Conservation (phyloP, 2,113 vertebrate genomes). For the Labeo catla region DNA sequence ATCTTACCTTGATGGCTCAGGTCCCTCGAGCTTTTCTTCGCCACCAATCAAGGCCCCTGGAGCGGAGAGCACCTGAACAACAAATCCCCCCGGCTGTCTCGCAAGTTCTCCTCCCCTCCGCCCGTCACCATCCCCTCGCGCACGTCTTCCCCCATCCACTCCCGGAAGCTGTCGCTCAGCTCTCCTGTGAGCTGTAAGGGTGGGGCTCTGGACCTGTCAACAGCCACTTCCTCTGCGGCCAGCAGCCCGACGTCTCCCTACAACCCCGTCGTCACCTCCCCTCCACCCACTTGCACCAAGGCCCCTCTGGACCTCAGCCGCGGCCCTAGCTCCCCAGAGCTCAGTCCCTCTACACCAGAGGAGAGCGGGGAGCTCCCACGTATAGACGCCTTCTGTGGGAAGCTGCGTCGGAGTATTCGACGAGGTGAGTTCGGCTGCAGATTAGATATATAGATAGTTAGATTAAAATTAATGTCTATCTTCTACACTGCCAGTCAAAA, state of each 20-base stretch:
- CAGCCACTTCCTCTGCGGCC: slow-evolving; percentile 72
- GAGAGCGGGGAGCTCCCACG: slow-evolving; percentile 83
- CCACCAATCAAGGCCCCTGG: slow-evolving; percentile 86
- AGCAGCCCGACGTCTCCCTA: slow-evolving; percentile 84
- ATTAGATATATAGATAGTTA: too few relatives aligned
- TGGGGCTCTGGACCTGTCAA: slow-evolving; percentile 83
- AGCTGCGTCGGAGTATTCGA: slow-evolving; percentile 88
- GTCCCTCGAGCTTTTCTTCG: slow-evolving; percentile 92
- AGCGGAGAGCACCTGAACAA: slow-evolving; percentile 82
- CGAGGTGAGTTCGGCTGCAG: slow-evolving; percentile 74
- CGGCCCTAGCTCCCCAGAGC: slow-evolving; percentile 84
- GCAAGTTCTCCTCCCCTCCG: slow-evolving; percentile 95
- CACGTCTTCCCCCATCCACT: slow-evolving; percentile 88
- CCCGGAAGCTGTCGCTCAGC: slow-evolving; percentile 89
- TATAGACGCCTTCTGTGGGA: slow-evolving; percentile 85
- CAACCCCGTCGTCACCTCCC: slow-evolving; percentile 70
- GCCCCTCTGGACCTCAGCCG: slow-evolving; percentile 85
- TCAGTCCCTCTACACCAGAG: slow-evolving; percentile 78
- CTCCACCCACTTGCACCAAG: slow-evolving; percentile 75
- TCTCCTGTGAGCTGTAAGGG: slow-evolving; percentile 83
- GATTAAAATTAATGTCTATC: too few relatives aligned
- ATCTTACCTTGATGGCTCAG: slow-evolving; percentile 64
- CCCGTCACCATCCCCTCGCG: slow-evolving; percentile 85
- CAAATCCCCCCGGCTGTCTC: slow-evolving; percentile 88
- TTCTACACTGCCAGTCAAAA: too few relatives aligned